A percentile compares a stretch with the other conserved stretches of the same genome.
phyloP scores from a whole-genome alignment of 2,888 invertebrate genomes.

The Xylota segnis region DNA sequence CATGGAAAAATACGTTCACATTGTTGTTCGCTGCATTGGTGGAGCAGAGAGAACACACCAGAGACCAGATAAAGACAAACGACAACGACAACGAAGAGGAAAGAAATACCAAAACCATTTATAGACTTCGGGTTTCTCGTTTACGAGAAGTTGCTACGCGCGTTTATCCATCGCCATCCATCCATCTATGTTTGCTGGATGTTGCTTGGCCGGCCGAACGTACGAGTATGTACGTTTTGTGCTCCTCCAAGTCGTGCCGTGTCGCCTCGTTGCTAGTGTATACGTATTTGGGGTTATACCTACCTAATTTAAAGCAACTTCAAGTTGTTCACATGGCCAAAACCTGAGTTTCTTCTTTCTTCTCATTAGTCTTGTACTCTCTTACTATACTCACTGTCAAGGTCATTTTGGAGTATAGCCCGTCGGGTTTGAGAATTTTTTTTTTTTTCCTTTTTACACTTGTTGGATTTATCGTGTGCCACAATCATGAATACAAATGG shows the following conservation, averaged over 20 bases:
- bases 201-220: slow-evolving; percentile 58
- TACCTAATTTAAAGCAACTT: slow-evolving; percentile 64
- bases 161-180: slow-evolving; percentile 61
- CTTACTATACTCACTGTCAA: slow-evolving; percentile 74
- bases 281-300: slow-evolving; percentile 60
- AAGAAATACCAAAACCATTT: slow-evolving; percentile 74
- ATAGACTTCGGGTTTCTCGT: slow-evolving; percentile 71
- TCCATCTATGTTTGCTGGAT: slow-evolving; percentile 63
- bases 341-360: slow-evolving; percentile 76
- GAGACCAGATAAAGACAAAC: slow-evolving; percentile 18
- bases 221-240: slow-evolving; percentile 19
- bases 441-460: slow-evolving; percentile 47
- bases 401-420: slow-evolving; percentile 74
- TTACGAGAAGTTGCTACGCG: slow-evolving; percentile 73
- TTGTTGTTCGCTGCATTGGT: slow-evolving; percentile 37
- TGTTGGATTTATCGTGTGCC: slow-evolving; percentile 58
- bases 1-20: slow-evolving; percentile 38
- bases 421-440: slow-evolving; percentile 50
- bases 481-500: slow-evolving; percentile 30
- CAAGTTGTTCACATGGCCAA: slow-evolving; percentile 72
- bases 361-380: slow-evolving; percentile 72
- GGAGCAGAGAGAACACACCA: slow-evolving; percentile 17
- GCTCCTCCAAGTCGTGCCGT: slow-evolving; percentile 8
- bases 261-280: slow-evolving; percentile 30
- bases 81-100: slow-evolving; percentile 42